Percentiles rank a stretch among this genome's conserved stretches.
phyloP scores from a whole-genome alignment of 2,888 invertebrate genomes.

The Zhuqinia jingwanae region DNA sequence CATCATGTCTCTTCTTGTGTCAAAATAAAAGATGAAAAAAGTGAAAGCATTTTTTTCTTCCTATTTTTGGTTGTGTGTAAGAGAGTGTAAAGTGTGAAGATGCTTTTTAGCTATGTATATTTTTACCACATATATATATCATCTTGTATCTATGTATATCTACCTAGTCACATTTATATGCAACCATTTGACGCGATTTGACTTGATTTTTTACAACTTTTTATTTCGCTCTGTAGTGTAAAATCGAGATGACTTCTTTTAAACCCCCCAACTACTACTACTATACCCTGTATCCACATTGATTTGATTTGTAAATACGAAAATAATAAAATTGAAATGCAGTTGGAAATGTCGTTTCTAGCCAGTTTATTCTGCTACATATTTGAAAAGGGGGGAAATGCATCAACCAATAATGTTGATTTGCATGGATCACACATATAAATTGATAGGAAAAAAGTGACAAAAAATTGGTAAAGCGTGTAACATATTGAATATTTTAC shows the following conservation, averaged over 20 bases:
- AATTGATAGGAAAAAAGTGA: slow-evolving; percentile 8
- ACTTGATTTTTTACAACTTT: not conserved
- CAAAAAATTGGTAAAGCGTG: not conserved
- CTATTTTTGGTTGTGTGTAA: not conserved
- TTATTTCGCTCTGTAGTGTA: too few species aligned
- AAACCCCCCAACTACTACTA: too few species aligned
- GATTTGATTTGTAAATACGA: slow-evolving; percentile 48
- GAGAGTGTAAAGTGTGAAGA: not conserved
- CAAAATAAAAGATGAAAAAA: slow-evolving; percentile 20
- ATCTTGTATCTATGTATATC: not conserved
- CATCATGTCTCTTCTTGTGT: slow-evolving; percentile 32
- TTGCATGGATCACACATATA: slow-evolving; percentile 1
- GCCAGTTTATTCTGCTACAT: too few species aligned
- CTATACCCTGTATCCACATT: not conserved
- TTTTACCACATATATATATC: slow-evolving; percentile 12
- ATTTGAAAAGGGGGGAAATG: slow-evolving; percentile 2
- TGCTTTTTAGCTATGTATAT: slow-evolving; percentile 23
- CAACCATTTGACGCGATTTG: slow-evolving; percentile 11
- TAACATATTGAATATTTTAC: not conserved
- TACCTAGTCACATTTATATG: not conserved
- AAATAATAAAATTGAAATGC: slow-evolving; percentile 49
- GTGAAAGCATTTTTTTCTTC: not conserved
- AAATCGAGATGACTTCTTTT: not conserved
- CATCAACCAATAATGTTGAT: slow-evolving; percentile 8
- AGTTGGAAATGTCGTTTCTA: not conserved